Evolutionary conservation across 2,888 invertebrate species (phyloP).

Genomic region (Tetrapedia diversipes): DNA sequence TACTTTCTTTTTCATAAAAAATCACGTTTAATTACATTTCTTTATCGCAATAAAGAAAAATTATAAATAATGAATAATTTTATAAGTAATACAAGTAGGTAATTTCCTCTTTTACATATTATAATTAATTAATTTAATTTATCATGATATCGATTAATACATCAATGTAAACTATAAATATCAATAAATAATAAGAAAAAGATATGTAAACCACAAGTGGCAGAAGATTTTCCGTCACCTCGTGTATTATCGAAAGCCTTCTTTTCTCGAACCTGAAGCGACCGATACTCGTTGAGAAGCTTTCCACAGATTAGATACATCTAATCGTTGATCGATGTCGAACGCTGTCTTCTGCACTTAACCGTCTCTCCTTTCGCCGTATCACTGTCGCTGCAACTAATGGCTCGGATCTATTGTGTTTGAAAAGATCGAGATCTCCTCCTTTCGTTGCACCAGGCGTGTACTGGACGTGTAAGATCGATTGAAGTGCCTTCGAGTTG

Average conservation of each 20-base stretch:
- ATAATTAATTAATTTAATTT: too few species aligned
- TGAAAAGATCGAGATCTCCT: slow-evolving; percentile 33
- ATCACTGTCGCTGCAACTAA: slow-evolving; percentile 54
- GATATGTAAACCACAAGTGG: too few species aligned
- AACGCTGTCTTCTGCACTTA: slow-evolving; percentile 48
- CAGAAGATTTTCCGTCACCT: not conserved
- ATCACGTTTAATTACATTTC: too few species aligned
- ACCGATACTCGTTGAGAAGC: not conserved
- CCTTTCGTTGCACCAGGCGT: slow-evolving; percentile 29
- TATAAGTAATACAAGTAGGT: too few species aligned
- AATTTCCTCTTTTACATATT: too few species aligned
- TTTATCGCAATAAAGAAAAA: too few species aligned
- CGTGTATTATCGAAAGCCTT: not conserved
- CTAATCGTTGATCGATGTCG: slow-evolving; percentile 55
- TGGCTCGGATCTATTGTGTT: slow-evolving; percentile 53
- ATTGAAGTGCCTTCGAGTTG: slow-evolving; percentile 11
- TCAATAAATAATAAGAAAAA: too few species aligned
- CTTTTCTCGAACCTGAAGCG: not conserved
- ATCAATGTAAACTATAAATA: too few species aligned
- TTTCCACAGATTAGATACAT: slow-evolving; percentile 32
- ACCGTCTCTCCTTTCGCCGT: slow-evolving; percentile 40
- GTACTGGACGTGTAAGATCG: slow-evolving; percentile 26
- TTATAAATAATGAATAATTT: too few species aligned
- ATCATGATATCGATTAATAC: too few species aligned
- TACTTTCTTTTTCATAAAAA: too few species aligned